phyloP scores from a whole-genome alignment of 30 jellyfish, hydroid and myxozoan genomes.

The Hydractinia echinata region DNA sequence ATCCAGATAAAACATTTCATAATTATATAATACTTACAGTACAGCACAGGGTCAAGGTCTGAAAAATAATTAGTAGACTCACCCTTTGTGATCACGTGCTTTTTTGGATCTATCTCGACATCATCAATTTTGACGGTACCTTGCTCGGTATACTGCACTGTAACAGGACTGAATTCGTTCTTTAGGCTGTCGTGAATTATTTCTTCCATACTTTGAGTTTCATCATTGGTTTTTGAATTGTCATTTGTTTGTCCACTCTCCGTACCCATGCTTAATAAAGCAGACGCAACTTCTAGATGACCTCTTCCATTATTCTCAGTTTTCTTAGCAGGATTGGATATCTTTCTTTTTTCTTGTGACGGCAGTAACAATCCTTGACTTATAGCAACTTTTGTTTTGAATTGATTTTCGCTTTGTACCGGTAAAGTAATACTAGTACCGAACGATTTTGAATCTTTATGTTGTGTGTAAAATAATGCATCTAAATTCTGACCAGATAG shows the following conservation, averaged over 20 bases:
- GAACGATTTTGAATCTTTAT: neutral
- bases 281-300: slow-evolving; percentile 76
- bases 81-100: slow-evolving; percentile 80
- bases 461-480: neutral
- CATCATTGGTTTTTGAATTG: slow-evolving; percentile 44
- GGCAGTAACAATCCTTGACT: neutral
- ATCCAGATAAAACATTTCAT: too few relatives aligned
- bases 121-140: slow-evolving; percentile 87
- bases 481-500: neutral
- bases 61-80: neutral
- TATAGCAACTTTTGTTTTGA: neutral
- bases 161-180: slow-evolving; percentile 25
- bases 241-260: slow-evolving; percentile 39
- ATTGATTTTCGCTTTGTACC: neutral
- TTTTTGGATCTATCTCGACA: slow-evolving; percentile 84
- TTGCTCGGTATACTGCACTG: slow-evolving; percentile 43
- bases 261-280: slow-evolving; percentile 85
- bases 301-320: slow-evolving; percentile 29
- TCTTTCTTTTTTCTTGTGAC: neutral
- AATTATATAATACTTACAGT: neutral
- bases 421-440: neutral
- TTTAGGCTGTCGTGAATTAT: slow-evolving; percentile 45
- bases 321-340: neutral
- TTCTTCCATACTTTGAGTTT: slow-evolving; percentile 45
- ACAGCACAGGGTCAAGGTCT: neutral